Conservation (phyloP, 2,797 vertebrate genomes). For the Premnoplex brunnescens region DNA sequence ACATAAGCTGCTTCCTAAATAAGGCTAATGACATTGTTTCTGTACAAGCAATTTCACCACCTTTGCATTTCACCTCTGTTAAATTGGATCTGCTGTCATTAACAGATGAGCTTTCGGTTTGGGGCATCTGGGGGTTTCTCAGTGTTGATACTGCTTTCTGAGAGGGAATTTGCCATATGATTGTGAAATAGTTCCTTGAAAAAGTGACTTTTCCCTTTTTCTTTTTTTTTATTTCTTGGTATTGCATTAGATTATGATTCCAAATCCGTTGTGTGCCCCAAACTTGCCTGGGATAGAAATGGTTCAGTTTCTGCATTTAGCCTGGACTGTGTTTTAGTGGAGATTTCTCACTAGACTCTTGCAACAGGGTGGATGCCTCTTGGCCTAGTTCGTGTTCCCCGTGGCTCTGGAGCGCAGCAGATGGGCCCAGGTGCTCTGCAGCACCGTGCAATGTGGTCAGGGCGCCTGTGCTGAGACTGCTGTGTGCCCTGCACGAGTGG, state of each 20-base stretch:
- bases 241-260: neutral
- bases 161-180: neutral
- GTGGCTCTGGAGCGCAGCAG: neutral
- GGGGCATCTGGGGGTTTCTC: neutral
- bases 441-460: fast-evolving
- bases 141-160: neutral
- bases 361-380: neutral
- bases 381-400: neutral
- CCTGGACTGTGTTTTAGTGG: neutral
- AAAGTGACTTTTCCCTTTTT: neutral
- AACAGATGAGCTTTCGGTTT: neutral
- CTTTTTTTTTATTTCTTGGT: neutral
- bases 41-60: neutral
- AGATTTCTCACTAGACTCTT: neutral
- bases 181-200: neutral
- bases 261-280: neutral
- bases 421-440: neutral
- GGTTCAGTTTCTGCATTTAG: neutral
- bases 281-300: neutral
- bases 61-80: neutral
- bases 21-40: neutral
- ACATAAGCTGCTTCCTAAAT: neutral
- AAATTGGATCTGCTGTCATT: neutral
- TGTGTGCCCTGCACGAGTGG: no score
- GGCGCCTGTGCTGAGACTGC: no score